A percentile compares a stretch with the other conserved stretches of the same genome.
Conservation (phyloP, 53 echinoderm and acorn worm genomes). For the Glandiceps talaboti region DNA sequence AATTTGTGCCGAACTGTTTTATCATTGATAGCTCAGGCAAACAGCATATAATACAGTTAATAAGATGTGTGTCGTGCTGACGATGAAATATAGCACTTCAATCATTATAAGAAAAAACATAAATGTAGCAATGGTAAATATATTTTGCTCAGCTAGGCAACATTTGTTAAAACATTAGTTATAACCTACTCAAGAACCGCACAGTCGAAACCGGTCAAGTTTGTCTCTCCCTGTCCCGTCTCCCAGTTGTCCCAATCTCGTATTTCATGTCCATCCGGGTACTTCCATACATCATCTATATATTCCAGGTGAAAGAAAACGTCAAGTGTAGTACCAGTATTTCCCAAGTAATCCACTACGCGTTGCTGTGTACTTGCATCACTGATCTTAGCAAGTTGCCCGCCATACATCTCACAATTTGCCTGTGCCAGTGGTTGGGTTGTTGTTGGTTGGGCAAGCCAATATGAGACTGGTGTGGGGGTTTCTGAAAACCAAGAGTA, state of each 20-base stretch:
- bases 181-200: too few species aligned
- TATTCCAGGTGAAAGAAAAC: not conserved
- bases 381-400: not conserved
- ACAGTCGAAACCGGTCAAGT: not conserved
- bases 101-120: too few species aligned
- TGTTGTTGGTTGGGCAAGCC: not conserved
- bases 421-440: not conserved
- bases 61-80: too few species aligned
- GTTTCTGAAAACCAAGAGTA: too few species aligned
- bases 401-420: not conserved
- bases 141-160: too few species aligned
- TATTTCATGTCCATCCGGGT: not conserved
- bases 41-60: too few species aligned
- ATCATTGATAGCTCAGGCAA: too few species aligned
- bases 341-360: not conserved
- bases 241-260: not conserved
- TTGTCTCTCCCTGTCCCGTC: not conserved
- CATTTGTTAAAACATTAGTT: too few species aligned
- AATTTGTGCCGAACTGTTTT: too few species aligned
- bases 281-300: not conserved
- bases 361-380: not conserved
- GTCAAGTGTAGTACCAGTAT: not conserved
- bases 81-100: too few species aligned
- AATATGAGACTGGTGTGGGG: not conserved
- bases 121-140: too few species aligned